A percentile compares a stretch with the other conserved stretches of the same genome.
These are phyloP conservation scores for Spilogale gracilis DNA, from an alignment of 2,113 vertebrate species.

Conservation along the genomic window DNA sequence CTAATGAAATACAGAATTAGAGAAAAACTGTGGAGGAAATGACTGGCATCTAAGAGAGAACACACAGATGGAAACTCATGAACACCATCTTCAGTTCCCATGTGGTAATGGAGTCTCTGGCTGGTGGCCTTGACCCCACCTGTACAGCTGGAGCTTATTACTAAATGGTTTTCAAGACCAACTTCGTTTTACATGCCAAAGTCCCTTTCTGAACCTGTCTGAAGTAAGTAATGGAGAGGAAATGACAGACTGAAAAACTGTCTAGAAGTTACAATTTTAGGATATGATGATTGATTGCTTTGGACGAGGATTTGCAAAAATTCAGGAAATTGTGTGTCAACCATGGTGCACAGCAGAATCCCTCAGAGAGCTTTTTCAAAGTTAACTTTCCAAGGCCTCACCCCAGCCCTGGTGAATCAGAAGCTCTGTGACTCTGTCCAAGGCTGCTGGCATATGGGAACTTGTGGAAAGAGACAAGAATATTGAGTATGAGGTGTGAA, in stretches of 20 bases:
- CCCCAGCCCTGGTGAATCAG: constrained; percentile 30
- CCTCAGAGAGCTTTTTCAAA: constrained; percentile 41
- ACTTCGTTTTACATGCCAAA: neutral
- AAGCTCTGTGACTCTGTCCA: neutral
- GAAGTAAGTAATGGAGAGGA: neutral
- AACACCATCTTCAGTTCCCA: too few relatives aligned
- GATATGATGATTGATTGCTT: constrained; percentile 54
- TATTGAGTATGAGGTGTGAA: neutral
- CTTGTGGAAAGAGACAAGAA: neutral
- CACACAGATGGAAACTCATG: neutral
- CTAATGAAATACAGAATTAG: neutral
- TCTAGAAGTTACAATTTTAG: constrained; percentile 61
- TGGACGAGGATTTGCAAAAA: constrained; percentile 58
- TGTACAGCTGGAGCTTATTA: neutral
- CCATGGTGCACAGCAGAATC: neutral
- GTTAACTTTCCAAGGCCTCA: constrained; percentile 25
- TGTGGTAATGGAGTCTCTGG: neutral
- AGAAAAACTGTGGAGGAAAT: neutral
- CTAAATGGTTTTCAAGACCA: neutral
- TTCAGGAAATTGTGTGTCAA: constrained; percentile 65
- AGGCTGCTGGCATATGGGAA: neutral
- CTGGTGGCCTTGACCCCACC: neutral
- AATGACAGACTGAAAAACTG: constrained; percentile 18
- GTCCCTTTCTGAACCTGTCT: neutral
- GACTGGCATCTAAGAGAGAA: neutral